These are phyloP conservation scores for Zaprionus vittiger DNA, from an alignment of 1,140 invertebrate species.

Conservation along the genomic window DNA sequence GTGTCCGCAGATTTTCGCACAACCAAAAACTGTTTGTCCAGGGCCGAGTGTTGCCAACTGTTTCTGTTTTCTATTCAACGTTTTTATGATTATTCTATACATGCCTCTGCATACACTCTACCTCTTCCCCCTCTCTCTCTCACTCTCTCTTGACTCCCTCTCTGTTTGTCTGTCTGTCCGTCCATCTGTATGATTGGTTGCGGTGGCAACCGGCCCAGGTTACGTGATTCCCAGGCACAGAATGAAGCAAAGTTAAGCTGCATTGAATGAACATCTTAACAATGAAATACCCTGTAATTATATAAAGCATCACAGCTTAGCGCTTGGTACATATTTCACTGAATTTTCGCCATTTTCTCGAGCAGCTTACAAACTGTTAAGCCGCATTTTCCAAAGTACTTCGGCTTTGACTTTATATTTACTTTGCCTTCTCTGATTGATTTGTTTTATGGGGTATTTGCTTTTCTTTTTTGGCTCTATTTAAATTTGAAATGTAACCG, in stretches of 20 bases:
- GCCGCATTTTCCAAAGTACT: not conserved
- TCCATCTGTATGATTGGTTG: slow-evolving; percentile 59
- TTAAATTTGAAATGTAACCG: not conserved
- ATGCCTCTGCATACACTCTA: not conserved
- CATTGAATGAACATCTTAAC: not conserved
- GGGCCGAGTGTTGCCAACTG: slow-evolving; percentile 7
- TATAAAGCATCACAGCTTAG: not conserved
- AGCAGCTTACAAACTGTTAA: too few species aligned
- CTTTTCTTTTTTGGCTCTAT: not conserved
- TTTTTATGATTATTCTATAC: slow-evolving; percentile 46
- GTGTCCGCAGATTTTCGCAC: slow-evolving; percentile 26
- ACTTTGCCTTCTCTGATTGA: not conserved
- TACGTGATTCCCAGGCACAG: slow-evolving; percentile 53
- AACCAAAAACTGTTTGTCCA: slow-evolving; percentile 30
- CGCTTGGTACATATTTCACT: too few species aligned
- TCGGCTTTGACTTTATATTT: too few species aligned
- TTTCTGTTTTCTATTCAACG: slow-evolving; percentile 46
- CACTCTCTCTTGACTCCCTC: not conserved
- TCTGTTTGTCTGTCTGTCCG: slow-evolving; percentile 10
- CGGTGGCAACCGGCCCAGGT: slow-evolving; percentile 68
- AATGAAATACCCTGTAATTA: slow-evolving; percentile 20
- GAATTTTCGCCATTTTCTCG: too few species aligned
- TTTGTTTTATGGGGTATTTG: not conserved
- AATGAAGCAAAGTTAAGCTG: slow-evolving; percentile 6
- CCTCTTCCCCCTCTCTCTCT: not conserved